phyloP scores from a whole-genome alignment of 2,113 vertebrate genomes.

The Maccullochella peelii region DNA sequence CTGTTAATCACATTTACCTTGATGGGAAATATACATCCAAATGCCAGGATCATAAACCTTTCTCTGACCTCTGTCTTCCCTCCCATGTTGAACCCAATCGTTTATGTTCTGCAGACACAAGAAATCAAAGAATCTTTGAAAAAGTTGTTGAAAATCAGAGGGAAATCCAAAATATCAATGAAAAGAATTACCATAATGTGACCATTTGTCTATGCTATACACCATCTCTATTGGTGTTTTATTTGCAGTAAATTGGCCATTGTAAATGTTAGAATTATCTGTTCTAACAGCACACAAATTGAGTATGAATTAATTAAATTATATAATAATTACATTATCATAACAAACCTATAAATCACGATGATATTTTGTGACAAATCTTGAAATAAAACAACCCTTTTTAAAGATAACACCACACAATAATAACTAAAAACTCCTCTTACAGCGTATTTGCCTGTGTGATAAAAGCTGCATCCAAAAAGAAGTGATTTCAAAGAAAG shows the following conservation, averaged over 20 bases:
- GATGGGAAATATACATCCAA: slow-evolving; percentile 58
- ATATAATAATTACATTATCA: neutral
- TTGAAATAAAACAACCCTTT: too few relatives aligned
- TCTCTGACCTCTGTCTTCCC: slow-evolving; percentile 73
- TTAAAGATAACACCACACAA: neutral
- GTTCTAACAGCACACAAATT: too few relatives aligned
- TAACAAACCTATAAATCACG: neutral
- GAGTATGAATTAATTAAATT: too few relatives aligned
- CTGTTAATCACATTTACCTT: slow-evolving; percentile 55
- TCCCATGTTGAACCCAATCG: slow-evolving; percentile 75
- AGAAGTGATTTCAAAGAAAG: neutral
- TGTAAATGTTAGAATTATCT: too few relatives aligned
- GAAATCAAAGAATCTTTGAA: slow-evolving; percentile 72
- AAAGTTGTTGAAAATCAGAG: slow-evolving; percentile 36
- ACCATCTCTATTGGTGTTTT: too few relatives aligned
- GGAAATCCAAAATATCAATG: slow-evolving; percentile 3
- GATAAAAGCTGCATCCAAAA: too few relatives aligned
- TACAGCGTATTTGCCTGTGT: neutral
- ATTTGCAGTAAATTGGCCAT: too few relatives aligned
- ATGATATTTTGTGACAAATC: neutral
- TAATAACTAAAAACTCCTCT: neutral
- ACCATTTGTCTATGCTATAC: neutral
- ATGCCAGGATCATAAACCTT: slow-evolving; percentile 77
- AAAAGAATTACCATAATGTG: neutral
- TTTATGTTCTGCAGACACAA: slow-evolving; percentile 77